These are phyloP conservation scores for Lasioglossum albipes DNA, from an alignment of 1,140 invertebrate genomes.

Conservation along the genomic window DNA sequence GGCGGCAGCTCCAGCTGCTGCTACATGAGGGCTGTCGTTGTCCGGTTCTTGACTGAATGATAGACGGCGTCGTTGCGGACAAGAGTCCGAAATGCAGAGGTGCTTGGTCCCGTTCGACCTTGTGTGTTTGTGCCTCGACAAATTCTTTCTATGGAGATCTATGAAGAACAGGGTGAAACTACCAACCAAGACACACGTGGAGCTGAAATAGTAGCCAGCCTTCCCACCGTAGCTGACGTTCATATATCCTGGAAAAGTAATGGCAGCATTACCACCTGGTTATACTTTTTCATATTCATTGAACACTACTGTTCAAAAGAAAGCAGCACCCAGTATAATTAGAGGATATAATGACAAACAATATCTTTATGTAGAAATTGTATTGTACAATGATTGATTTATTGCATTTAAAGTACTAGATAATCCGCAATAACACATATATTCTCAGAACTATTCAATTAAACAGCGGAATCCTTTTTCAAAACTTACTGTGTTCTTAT, in stretches of 20 bases:
- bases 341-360: too few relatives aligned
- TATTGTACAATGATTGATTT: too few relatives aligned
- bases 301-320: too few relatives aligned
- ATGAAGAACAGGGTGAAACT: constrained; percentile 89
- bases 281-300: not conserved
- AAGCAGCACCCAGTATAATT: too few relatives aligned
- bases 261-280: not conserved
- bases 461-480: too few relatives aligned
- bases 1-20: constrained; percentile 76
- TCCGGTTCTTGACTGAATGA: constrained; percentile 83
- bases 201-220: constrained; percentile 91
- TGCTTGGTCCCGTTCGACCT: constrained; percentile 81
- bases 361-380: too few relatives aligned
- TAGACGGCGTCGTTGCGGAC: constrained; percentile 81
- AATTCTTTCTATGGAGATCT: constrained; percentile 87
- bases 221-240: constrained; percentile 87
- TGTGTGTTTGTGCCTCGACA: constrained; percentile 85
- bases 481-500: too few relatives aligned
- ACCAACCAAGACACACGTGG: constrained; percentile 87
- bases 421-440: too few relatives aligned
- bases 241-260: constrained; percentile 84
- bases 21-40: constrained; percentile 76
- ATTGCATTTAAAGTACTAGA: too few relatives aligned
- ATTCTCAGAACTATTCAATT: too few relatives aligned
- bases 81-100: constrained; percentile 81